phyloP scores from a whole-genome alignment of 2,888 invertebrate genomes.

The Melanotus villosus region DNA sequence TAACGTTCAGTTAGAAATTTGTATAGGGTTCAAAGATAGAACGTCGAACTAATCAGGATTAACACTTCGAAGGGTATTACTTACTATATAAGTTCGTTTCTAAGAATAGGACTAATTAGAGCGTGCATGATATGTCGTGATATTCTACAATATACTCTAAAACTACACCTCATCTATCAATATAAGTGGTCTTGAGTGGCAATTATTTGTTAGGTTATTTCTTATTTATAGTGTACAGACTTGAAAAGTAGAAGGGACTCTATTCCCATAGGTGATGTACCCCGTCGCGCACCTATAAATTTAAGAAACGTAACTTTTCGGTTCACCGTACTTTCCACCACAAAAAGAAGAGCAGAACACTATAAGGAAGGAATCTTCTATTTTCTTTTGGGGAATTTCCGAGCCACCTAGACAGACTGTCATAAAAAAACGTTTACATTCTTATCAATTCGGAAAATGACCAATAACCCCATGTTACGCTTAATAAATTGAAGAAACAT shows the following conservation, averaged over 20 bases:
- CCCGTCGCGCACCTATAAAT: constrained; percentile 52
- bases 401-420: neutral
- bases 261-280: constrained; percentile 48
- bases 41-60: neutral
- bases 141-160: constrained; percentile 17
- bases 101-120: neutral
- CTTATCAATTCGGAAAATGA: constrained; percentile 21
- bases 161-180: constrained; percentile 31
- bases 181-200: constrained; percentile 50
- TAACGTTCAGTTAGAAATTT: neutral
- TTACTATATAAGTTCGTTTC: constrained; percentile 3
- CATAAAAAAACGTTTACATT: neutral
- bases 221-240: constrained; percentile 51
- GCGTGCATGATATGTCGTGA: constrained; percentile 27
- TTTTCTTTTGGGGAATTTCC: neutral
- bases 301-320: constrained; percentile 28
- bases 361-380: neutral
- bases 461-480: constrained; percentile 13
- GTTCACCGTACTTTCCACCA: neutral
- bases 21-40: neutral
- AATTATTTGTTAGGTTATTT: constrained; percentile 53
- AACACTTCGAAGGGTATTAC: neutral
- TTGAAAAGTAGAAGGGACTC: constrained; percentile 42
- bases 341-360: neutral
- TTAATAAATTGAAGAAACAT: constrained; percentile 14